Percentiles rank a stretch among this genome's conserved stretches.
These are phyloP conservation scores for Oxystoma pomonae DNA, from an alignment of 2,888 invertebrate genomes.

Conservation along the genomic window DNA sequence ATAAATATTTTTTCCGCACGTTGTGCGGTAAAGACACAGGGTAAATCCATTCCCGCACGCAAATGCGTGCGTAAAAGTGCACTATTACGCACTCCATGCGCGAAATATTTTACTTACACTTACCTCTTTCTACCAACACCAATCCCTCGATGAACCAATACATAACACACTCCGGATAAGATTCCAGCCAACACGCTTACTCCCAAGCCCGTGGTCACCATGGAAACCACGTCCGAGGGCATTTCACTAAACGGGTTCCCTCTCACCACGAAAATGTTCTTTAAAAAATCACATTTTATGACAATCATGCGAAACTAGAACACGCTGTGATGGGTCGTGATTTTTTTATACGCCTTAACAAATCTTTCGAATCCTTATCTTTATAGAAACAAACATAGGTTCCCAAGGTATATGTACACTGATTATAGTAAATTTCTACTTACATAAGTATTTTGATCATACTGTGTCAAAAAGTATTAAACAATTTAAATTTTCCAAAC, in stretches of 20 bases:
- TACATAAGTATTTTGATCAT: no score
- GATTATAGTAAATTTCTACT: no score
- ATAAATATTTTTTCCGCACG: no score
- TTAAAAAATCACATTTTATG: neutral
- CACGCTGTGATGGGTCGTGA: neutral
- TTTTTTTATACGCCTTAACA: neutral
- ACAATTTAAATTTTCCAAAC: no score
- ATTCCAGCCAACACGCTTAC: slow-evolving; percentile 64
- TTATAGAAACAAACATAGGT: neutral
- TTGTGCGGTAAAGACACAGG: no score
- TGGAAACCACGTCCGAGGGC: slow-evolving; percentile 54
- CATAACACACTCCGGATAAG: slow-evolving; percentile 64
- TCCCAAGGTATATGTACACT: no score
- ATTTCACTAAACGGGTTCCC: slow-evolving; percentile 38
- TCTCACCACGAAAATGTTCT: slow-evolving; percentile 3
- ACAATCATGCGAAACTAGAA: neutral
- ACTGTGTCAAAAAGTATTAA: no score
- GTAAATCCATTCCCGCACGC: no score
- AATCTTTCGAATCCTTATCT: neutral
- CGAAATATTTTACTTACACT: slow-evolving; percentile 37
- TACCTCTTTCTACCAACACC: slow-evolving; percentile 57
- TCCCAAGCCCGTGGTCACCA: slow-evolving; percentile 58
- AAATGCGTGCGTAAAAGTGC: no score
- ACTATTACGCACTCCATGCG: no score
- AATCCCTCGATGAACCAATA: slow-evolving; percentile 48